Evolutionary conservation across 2,113 vertebrate species (phyloP).

Genomic region (Guaruba guarouba): DNA sequence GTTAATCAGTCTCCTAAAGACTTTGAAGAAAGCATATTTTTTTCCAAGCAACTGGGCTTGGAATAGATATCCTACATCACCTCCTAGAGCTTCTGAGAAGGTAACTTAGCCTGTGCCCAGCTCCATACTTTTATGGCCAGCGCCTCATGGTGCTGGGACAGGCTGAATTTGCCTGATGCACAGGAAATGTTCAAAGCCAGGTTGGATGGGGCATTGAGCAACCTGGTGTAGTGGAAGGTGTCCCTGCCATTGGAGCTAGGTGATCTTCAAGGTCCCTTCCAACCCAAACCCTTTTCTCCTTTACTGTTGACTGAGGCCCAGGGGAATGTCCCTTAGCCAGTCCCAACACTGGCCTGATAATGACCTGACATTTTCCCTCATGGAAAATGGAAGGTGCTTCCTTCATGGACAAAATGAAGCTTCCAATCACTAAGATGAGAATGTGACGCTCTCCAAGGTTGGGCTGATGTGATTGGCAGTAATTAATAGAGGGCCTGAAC

Average conservation of each 20-base stretch:
- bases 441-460: background rate
- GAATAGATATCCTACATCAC: background rate
- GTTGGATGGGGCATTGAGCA: background rate
- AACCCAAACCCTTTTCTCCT: background rate
- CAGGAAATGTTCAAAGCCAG: background rate
- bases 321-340: background rate
- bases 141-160: background rate
- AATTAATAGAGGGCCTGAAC: constrained; percentile 18
- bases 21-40: background rate
- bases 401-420: background rate
- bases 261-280: background rate
- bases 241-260: background rate
- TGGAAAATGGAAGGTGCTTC: background rate
- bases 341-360: background rate
- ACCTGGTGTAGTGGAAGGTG: background rate
- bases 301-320: background rate
- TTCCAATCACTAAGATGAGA: background rate
- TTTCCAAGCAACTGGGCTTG: background rate
- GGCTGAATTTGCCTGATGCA: background rate
- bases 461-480: background rate
- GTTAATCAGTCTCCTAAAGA: background rate
- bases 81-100: background rate
- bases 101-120: background rate
- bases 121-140: background rate
- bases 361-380: background rate